Evolutionary conservation across 1,140 invertebrate species (phyloP), one percentile per base, ranked within the genome.

Genomic region (Drosophila kanapiae): DNA sequence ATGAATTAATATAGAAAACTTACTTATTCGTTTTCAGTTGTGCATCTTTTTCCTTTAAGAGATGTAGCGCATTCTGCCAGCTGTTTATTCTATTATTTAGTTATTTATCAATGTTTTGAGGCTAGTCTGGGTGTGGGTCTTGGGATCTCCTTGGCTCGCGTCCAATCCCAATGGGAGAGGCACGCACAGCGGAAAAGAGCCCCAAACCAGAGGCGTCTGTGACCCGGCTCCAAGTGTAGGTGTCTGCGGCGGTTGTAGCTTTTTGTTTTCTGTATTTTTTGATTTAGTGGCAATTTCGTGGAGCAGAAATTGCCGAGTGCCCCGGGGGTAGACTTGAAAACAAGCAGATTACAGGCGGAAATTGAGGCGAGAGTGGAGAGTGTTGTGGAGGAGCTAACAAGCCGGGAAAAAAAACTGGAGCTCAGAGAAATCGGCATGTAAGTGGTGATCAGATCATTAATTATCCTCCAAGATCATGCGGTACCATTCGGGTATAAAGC

Each of bases 271-370:
- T 70, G 70, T 71, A 35, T 43, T 70, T 82, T 87, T 87, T 87
- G 83, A 87, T 87, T 87, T 87, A 87, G 80, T 80, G 83, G 62
- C 83, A 87, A 88, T 87, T 88, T 88, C 57, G 80, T 80, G 77
- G 42, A 48, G 71, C 71, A 80, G 40, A 88, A 88, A 88, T 88
- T 87, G 77, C 56, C 51, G 48, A 61, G 42, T 35, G 84, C 83
- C 83, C 69, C 68, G 40, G 53, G 77, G 71, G 56, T 60, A 57
- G 58, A 76, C 54, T 78, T 79, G 42, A 65, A 65, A 80, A 78
- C 53, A 56, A 76, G 74, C 78, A 62, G 72, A 83, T 83, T 72
- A 64, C 71, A 71, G 77, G 61, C 83, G 83, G 83, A 82, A 87
- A 77, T 82, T 77, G 81, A 65, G 56, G 64, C 80, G 27, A 62